Evolutionary conservation across 2,113 vertebrate species (phyloP), one percentile per base, ranked within the genome.

Genomic region (Martes martes): DNA sequence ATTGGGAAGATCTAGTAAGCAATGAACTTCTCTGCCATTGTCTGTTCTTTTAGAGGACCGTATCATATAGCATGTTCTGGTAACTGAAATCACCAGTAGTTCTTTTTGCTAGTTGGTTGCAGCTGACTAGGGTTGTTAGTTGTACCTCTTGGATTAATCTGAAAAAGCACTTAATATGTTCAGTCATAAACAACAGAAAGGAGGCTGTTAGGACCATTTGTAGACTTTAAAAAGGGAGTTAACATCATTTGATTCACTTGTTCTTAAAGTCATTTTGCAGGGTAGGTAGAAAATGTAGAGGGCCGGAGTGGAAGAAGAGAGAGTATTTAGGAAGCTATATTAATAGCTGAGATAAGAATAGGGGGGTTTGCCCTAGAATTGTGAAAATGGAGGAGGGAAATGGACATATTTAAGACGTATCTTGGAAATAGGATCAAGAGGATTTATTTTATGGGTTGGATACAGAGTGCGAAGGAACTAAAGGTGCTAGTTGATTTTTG

Each of bases 21-120:
- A 87, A 42, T 4, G 8, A 11, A 59, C 18, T 57, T 92, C 59
- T 78, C 55, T 92, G 7, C 8, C 71, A 2, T 28, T 81, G 52
- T 89, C 73, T 80, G 15, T 21, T 74, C 6, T 81, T 73, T 15
- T 89, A 39, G 45, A 94, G 76, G 59, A 57, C 8, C 7, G 1
- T 69, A 28, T 10, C 28, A 67, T 89, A 16, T 23, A 79, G 55
- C 45, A 59, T 69, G 55, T 63, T 79, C 55, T 79, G 50, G 45
- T 92, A 82, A 69, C 26, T 94, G n/a, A 96, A 78, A 39, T 90
- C 7, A 59, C 0, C 4, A 55, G 47, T 83, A 24, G 21, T 10
- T 82, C 11, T 65, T 95, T 98, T 80, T 83, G 52, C 61, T 93
- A 88, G n/a, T 90, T 67, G 45, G 24, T 55, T 92, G 73, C 6